Conservation (phyloP, 2,113 vertebrate genomes). For the Barbus barbus region DNA sequence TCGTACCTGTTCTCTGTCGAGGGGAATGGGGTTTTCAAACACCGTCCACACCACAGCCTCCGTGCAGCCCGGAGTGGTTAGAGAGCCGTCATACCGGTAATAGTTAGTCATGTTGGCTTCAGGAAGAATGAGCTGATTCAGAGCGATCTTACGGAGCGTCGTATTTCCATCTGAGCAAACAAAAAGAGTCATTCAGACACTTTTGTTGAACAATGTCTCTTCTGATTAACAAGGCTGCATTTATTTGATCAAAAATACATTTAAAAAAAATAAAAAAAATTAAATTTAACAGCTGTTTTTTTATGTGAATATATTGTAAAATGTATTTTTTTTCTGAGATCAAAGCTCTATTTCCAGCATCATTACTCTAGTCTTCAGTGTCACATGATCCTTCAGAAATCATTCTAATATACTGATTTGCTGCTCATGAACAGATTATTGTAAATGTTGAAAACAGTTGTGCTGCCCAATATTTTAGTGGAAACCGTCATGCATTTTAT, state of each 20-base stretch:
- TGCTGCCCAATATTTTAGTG: no score
- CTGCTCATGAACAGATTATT: background rate
- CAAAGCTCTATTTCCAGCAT: no score
- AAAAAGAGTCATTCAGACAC: background rate
- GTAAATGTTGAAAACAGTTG: background rate
- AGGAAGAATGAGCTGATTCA: conserved; percentile 78
- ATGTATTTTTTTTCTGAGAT: no score
- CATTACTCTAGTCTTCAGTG: no score
- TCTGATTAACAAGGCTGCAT: no score
- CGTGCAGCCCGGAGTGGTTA: conserved; percentile 85
- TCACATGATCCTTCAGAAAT: no score
- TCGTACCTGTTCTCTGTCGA: conserved; percentile 79
- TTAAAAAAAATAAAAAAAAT: no score
- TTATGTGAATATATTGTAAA: no score
- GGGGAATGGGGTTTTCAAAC: conserved; percentile 79
- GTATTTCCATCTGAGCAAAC: conserved; percentile 61
- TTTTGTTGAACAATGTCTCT: no score
- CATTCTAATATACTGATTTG: background rate
- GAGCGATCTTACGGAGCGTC: conserved; percentile 53
- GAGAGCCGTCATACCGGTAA: conserved; percentile 88
- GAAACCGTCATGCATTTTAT: no score
- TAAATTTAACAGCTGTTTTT: no score
- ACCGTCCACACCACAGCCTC: conserved; percentile 88
- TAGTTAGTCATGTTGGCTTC: conserved; percentile 74
- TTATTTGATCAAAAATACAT: no score